Base-by-base conservation (phyloP, 2,113 vertebrate species). In the Indri indri region DNA sequence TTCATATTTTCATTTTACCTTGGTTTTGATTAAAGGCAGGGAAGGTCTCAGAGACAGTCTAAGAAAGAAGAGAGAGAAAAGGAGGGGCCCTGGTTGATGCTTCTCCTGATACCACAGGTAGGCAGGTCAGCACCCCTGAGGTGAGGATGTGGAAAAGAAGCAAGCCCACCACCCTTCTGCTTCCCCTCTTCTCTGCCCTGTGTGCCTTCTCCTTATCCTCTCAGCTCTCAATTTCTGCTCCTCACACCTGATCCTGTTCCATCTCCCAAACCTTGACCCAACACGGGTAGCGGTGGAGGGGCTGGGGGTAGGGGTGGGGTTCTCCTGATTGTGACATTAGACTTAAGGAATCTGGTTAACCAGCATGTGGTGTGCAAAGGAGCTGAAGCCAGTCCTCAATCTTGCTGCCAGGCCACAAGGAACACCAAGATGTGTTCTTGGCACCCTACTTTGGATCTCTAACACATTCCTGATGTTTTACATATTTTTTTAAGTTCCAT, bases 391-490 rank as follows among this genome's bases (percentile, higher is more conserved):
- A 90, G 40, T 27, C 66, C 79, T 54, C 54, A 50, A 1, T 30
- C 45, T 23, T 3, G 23, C n/a, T 94, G 93, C 85, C 91, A 96
- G 77, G 59, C 66, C 89, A 77, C 77, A 91, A 74, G 86, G 71
- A 93, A 90, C 94, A 87, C 74, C 94, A 57, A 77, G 47, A 92
- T 25, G 23, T n/a, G n/a, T 34, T 79, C 88, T 88, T 92, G 87
- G 68, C 71, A 90, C n/a, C 68, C 65, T 32, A 54, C 47, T 54
- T 13, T 92, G 85, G 45, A 52, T 81, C 82, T 25, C 85, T 65
- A 70, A 89, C 74, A 92, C n/a, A 63, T 82, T 94, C 54, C 68
- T 83, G 32, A 85, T 85, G 32, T 73, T 95, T 71, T 22, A 88
- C 6, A 23, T 18, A 68, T 42, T 93, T 77, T 73, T 45, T 50